Evolutionary conservation across 2,888 invertebrate genomes (phyloP), one percentile per base, ranked within the genome.

Genomic region (Eucriotettix oculatus): DNA sequence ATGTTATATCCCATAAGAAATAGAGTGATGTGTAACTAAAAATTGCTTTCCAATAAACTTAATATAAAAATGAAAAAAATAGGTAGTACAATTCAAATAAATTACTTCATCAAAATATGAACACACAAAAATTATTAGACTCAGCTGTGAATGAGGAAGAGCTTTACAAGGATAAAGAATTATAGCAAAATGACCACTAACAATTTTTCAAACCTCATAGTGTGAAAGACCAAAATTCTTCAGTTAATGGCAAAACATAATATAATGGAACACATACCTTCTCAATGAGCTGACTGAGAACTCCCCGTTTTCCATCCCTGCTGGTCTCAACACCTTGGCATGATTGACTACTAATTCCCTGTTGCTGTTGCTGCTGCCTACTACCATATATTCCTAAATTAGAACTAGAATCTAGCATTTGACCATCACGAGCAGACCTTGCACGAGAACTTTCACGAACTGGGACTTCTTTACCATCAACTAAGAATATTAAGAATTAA

Each of bases 271-370:
- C 62, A 73, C 72, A 76, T 16, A 79, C 79, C 68, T 79, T 80
- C 62, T 80, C 80, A 42, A 80, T 75, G 54, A 80, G 68, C 65
- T 81, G 80, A 59, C 78, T 78, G 52, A 81, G 68, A 10, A 80
- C 76, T 1, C 80, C 72, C 55, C 70, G 65, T 59, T 70, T 69
- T 16, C 42, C 52, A 52, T 62, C 61, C 52, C 61, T 58, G 11
- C 57, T 58, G 48, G 29, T 1, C 10, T n/a, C 42, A 16, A 43
- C 56, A 12, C 53, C 17, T 40, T 62, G 60, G 10, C 61, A 12
- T 10, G 42, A 41, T 14, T 59, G 59, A 10, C 54, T 16, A n/a
- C 60, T n/a, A n/a, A 42, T 42, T n/a, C 58, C 29, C 1, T 58
- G 56, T 12, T 53, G 56, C 41, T 53, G 56, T 43, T 63, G 61